Evolutionary conservation across 2,113 vertebrate species (phyloP).

Genomic region (Phylloscopus trochilus): DNA sequence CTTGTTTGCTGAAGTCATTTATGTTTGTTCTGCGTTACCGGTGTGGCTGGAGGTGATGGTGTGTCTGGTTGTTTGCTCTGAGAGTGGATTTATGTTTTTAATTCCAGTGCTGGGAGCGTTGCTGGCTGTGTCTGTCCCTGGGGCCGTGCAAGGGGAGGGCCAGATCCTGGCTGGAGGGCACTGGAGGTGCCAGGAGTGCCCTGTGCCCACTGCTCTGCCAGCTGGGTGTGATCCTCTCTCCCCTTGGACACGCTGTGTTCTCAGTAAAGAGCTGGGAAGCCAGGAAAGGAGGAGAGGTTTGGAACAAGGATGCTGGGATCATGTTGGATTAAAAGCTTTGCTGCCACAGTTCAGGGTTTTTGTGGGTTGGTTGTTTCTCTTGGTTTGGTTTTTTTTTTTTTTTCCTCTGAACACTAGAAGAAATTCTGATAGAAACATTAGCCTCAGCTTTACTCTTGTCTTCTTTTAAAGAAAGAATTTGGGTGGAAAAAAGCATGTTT

Average conservation of each 20-base stretch:
- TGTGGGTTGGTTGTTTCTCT: not conserved
- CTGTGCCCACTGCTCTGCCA: not conserved
- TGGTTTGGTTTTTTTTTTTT: not conserved
- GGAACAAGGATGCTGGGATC: constrained; percentile 17
- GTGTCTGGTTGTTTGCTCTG: not conserved
- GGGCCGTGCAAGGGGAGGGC: not conserved
- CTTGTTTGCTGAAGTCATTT: not conserved
- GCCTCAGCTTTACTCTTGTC: not conserved
- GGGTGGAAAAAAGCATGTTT: not conserved
- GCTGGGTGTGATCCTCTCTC: not conserved
- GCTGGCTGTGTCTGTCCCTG: not conserved
- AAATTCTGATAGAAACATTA: not conserved
- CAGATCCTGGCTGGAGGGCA: accelerated
- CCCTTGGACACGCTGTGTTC: accelerated
- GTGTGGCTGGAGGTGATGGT: not conserved
- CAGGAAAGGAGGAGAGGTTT: constrained; percentile 28
- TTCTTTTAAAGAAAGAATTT: not conserved
- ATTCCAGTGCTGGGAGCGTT: not conserved
- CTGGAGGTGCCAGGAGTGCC: not conserved
- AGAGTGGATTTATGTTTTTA: not conserved
- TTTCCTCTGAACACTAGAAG: not conserved
- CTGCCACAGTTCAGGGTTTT: not conserved
- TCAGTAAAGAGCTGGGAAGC: not conserved
- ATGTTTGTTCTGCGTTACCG: not conserved
- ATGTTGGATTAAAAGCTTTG: constrained; percentile 43